phyloP scores from a whole-genome alignment of 2,797 vertebrate genomes.

The Gallinago stenura region DNA sequence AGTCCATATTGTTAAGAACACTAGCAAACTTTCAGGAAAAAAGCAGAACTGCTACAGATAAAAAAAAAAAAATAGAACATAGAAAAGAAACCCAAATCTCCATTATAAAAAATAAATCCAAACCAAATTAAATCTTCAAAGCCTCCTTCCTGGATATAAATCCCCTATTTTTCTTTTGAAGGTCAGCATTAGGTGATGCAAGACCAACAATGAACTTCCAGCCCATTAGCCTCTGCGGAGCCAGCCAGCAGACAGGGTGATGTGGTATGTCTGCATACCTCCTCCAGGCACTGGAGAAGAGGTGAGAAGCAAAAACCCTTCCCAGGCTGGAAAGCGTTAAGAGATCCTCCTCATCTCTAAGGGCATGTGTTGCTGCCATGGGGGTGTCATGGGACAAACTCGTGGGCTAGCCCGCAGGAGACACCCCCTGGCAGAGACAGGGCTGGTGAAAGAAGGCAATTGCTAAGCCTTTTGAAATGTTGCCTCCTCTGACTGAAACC shows the following conservation, averaged over 20 bases:
- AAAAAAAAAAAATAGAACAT: not conserved
- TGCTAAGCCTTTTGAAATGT: not conserved
- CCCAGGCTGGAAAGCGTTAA: not conserved
- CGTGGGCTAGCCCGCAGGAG: not conserved
- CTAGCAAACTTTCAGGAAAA: not conserved
- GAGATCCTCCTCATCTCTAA: not conserved
- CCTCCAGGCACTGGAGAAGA: not conserved
- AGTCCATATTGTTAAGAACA: not conserved
- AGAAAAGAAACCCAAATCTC: slow-evolving; percentile 1
- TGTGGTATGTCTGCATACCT: slow-evolving; percentile 17
- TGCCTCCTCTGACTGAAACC: not conserved
- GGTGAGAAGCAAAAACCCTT: not conserved
- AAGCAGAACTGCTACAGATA: not conserved
- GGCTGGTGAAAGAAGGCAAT: not conserved
- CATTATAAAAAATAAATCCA: slow-evolving; percentile 19
- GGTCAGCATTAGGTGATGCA: slow-evolving; percentile 48
- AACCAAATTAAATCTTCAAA: slow-evolving; percentile 53
- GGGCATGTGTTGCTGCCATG: not conserved
- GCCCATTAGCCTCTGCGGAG: not conserved
- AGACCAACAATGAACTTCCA: slow-evolving; percentile 18
- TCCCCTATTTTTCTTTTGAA: slow-evolving; percentile 34
- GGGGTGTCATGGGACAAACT: not conserved
- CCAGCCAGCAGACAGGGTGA: not conserved
- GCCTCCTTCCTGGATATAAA: slow-evolving; percentile 24
- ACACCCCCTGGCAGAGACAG: not conserved